These are phyloP conservation scores for Drosophila baimaii DNA, from an alignment of 1,140 invertebrate species.

Conservation along the genomic window DNA sequence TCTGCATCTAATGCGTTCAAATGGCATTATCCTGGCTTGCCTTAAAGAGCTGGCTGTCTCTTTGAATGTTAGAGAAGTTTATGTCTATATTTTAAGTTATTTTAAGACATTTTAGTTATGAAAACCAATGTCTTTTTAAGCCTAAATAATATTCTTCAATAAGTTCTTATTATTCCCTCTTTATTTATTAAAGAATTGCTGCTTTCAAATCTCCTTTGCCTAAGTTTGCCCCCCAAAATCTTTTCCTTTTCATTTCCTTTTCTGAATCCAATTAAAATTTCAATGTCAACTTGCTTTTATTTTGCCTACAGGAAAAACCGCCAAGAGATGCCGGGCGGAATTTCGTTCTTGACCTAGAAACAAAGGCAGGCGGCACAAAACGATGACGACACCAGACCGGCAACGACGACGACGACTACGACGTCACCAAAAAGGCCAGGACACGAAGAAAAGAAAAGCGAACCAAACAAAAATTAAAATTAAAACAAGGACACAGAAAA, in stretches of 20 bases:
- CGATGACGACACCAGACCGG: constrained; percentile 73
- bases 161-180: background rate
- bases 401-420: constrained; percentile 37
- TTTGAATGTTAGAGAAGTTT: background rate
- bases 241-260: background rate
- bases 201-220: background rate
- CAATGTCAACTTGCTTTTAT: constrained; percentile 48
- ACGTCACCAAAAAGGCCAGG: constrained; percentile 71
- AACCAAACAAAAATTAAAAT: constrained; percentile 84
- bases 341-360: constrained; percentile 83
- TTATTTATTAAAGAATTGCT: too few relatives aligned
- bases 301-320: constrained; percentile 20
- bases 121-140: too few relatives aligned
- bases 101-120: background rate
- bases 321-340: constrained; percentile 53
- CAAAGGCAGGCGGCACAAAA: constrained; percentile 61
- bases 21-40: background rate
- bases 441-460: constrained; percentile 61
- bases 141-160: background rate
- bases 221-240: background rate
- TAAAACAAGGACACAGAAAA: constrained; percentile 81
- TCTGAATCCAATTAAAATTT: constrained; percentile 48
- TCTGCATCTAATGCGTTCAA: background rate
- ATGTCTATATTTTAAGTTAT: too few relatives aligned
- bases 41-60: background rate